phyloP scores from a whole-genome alignment of 2,888 invertebrate species.

The Drosophila greeni region DNA sequence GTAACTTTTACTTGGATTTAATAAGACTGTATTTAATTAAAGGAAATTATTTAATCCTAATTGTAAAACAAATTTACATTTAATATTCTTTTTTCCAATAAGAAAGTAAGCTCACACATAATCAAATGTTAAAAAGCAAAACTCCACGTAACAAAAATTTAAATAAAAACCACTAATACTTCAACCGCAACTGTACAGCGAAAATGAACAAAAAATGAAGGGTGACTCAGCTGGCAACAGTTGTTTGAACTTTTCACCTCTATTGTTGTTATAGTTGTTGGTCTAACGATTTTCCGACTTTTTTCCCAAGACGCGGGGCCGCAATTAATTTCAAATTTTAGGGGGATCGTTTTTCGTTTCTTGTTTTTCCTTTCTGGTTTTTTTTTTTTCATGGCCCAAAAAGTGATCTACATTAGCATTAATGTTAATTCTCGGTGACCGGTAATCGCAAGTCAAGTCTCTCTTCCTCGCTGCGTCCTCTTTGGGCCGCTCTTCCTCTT shows the following conservation, averaged over 20 bases:
- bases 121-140: background rate
- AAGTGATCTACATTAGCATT: constrained; percentile 60
- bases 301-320: constrained; percentile 16
- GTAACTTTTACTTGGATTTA: no score
- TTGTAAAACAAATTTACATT: no score
- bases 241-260: constrained; percentile 59
- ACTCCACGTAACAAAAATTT: background rate
- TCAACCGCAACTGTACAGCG: constrained; percentile 24
- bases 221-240: constrained; percentile 31
- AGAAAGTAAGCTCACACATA: background rate
- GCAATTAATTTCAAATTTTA: constrained; percentile 50
- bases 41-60: no score
- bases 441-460: constrained; percentile 46
- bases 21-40: no score
- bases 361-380: background rate
- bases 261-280: constrained; percentile 20
- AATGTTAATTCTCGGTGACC: constrained; percentile 55
- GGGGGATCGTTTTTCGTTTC: constrained; percentile 22
- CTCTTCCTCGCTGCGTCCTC: constrained; percentile 21
- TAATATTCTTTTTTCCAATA: background rate
- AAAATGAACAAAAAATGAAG: background rate
- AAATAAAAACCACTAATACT: constrained; percentile 7
- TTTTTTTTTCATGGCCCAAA: constrained; percentile 17
- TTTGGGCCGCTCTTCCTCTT: constrained; percentile 24
- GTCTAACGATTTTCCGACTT: constrained; percentile 26